Evolutionary conservation across 53 echinoderm and acorn worm genomes (phyloP), one percentile per base, ranked within the genome.

Genomic region (Mesocentrotus franciscanus): DNA sequence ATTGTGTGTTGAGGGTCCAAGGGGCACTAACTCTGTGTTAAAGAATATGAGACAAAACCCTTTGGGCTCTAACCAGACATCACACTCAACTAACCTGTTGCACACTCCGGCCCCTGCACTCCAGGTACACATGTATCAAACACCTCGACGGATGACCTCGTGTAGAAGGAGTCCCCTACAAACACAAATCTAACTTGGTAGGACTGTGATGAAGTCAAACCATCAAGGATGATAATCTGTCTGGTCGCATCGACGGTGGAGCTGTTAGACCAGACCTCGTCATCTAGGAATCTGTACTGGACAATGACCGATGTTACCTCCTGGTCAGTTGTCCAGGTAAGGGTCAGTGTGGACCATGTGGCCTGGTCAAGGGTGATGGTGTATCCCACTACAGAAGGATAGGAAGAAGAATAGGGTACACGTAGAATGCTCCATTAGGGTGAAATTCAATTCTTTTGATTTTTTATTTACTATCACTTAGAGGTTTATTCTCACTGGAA

Each of bases 131-230:
- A 93, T 0, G 94, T 93, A 33, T 81, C 84, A 24, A 60, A 93
- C 27, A 39, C 83, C 78, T 79, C 60, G 9, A 60, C 33, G 60
- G 56, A 57, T 0, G 94, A 93, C 61, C 79, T 62, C 16, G 94
- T 66, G 36, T 93, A 93, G 94, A 93, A 93, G 61, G 83, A n/a
- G 9, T 59, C 94, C 9, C 94, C 94, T 16, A 59, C 94, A 57
- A 93, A 81, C 29, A 93, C 83, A 15, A 93, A 13, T 36, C 94
- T 93, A 61, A 93, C 62, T 32, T 93, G 58, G 61, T 93, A 93
- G 62, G 94, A 79, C 61, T 78, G 79, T 56, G 94, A 78, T 16
- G 58, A 18, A 11, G 29, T 26, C 20, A 93, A 56, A 24, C 61
- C 94, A 60, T 49, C 83, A 29, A 93, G 61, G 60, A 93, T 93